Conservation (phyloP, 2,113 vertebrate genomes). For the Rhinichthys klamathensis region DNA sequence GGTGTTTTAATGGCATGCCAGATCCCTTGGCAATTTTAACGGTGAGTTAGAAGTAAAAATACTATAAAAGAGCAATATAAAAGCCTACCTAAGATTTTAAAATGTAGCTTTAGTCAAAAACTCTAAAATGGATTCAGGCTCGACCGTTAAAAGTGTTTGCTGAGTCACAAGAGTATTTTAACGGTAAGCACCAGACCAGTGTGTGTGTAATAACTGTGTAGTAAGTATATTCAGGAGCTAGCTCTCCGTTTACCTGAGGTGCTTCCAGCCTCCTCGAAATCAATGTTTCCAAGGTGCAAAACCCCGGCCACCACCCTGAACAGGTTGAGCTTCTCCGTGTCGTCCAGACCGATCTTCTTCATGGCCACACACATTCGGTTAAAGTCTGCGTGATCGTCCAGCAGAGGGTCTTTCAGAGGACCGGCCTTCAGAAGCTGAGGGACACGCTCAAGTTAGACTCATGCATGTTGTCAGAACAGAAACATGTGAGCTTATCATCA, state of each 20-base stretch:
- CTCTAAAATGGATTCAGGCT: too few species aligned
- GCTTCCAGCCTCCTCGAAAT: slow-evolving; percentile 97
- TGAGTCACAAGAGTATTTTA: background rate
- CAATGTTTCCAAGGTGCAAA: slow-evolving; percentile 94
- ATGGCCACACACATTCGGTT: slow-evolving; percentile 93
- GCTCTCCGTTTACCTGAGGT: slow-evolving; percentile 83
- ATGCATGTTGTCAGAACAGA: background rate
- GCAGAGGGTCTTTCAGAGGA: slow-evolving; percentile 91
- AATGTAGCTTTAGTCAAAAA: too few species aligned
- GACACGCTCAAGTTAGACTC: background rate
- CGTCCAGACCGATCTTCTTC: slow-evolving; percentile 96
- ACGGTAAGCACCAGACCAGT: background rate
- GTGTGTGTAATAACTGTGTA: background rate
- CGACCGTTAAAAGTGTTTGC: too few species aligned
- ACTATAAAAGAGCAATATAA: too few species aligned
- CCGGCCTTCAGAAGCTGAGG: slow-evolving; percentile 88
- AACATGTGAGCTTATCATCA: background rate
- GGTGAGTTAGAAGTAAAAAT: too few species aligned
- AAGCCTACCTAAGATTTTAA: too few species aligned
- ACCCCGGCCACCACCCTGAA: slow-evolving; percentile 97
- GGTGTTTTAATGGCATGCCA: too few species aligned
- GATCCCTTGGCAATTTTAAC: too few species aligned
- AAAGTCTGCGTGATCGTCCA: slow-evolving; percentile 95
- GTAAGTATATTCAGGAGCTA: too few species aligned
- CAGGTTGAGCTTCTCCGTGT: slow-evolving; percentile 93